Percentiles rank a stretch among this genome's conserved stretches.
phyloP scores from a whole-genome alignment of 1,140 invertebrate genomes.

The Condylostylus longicornis region DNA sequence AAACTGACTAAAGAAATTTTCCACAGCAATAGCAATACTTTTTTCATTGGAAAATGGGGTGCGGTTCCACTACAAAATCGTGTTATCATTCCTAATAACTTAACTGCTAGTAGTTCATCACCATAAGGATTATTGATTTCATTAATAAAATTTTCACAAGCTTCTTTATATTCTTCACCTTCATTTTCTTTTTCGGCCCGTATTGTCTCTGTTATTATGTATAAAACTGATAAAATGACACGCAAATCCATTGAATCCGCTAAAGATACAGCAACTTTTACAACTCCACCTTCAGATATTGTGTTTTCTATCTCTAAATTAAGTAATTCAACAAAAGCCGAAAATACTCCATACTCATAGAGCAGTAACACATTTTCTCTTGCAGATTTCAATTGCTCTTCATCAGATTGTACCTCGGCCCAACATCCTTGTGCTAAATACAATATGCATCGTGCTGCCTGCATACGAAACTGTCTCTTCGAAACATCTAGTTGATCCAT shows the following conservation, averaged over 20 bases:
- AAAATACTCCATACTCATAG: slow-evolving; percentile 77
- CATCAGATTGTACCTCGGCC: slow-evolving; percentile 81
- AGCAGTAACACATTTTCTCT: slow-evolving; percentile 73
- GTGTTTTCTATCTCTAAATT: slow-evolving; percentile 86
- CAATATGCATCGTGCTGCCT: slow-evolving; percentile 72
- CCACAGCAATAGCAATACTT: slow-evolving; percentile 90
- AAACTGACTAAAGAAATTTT: slow-evolving; percentile 82
- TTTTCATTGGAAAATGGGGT: slow-evolving; percentile 95
- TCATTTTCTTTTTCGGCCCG: slow-evolving; percentile 48
- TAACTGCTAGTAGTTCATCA: slow-evolving; percentile 75
- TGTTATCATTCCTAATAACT: slow-evolving; percentile 85
- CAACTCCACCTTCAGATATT: slow-evolving; percentile 51
- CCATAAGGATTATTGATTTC: slow-evolving; percentile 59
- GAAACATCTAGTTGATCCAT: slow-evolving; percentile 81
- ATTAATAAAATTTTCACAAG: slow-evolving; percentile 59
- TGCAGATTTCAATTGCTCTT: slow-evolving; percentile 70
- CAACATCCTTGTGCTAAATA: slow-evolving; percentile 91
- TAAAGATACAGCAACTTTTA: slow-evolving; percentile 78
- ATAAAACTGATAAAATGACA: slow-evolving; percentile 82
- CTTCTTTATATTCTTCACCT: slow-evolving; percentile 49
- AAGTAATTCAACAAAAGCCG: slow-evolving; percentile 77
- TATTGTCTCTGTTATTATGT: slow-evolving; percentile 86
- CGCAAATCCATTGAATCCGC: slow-evolving; percentile 83
- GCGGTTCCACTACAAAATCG: slow-evolving; percentile 85
- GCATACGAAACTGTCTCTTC: slow-evolving; percentile 61